These are phyloP conservation scores for Oceanodroma tethys DNA, from an alignment of 2,113 vertebrate genomes.

Conservation along the genomic window DNA sequence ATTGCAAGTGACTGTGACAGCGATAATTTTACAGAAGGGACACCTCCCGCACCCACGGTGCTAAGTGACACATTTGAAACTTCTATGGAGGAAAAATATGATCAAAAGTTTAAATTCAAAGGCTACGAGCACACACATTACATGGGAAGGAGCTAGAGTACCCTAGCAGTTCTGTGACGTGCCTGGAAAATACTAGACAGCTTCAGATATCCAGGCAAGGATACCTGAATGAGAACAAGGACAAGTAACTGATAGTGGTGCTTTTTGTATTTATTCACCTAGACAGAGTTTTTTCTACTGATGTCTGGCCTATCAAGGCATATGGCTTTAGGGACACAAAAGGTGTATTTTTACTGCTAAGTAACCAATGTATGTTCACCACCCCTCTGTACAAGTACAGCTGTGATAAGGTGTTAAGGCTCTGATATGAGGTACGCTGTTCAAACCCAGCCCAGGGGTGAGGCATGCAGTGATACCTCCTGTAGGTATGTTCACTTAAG, in stretches of 20 bases:
- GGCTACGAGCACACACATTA: background rate
- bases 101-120: background rate
- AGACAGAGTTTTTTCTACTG: background rate
- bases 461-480: background rate
- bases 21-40: background rate
- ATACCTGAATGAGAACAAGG: background rate
- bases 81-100: background rate
- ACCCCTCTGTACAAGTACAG: background rate
- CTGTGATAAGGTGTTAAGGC: background rate
- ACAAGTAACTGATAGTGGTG: background rate
- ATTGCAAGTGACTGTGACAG: constrained; percentile 31
- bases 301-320: background rate
- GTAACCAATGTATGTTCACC: background rate
- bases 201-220: background rate
- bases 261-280: background rate
- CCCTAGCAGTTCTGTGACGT: background rate
- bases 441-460: background rate
- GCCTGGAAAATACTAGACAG: background rate
- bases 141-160: background rate
- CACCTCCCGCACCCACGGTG: fast-evolving
- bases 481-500: background rate
- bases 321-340: background rate
- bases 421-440: background rate
- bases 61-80: background rate
- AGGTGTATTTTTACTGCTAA: background rate